A percentile compares a stretch with the other conserved stretches of the same genome.
Evolutionary conservation across 2,888 invertebrate genomes (phyloP).

Genomic region (Copidosoma aretas): DNA sequence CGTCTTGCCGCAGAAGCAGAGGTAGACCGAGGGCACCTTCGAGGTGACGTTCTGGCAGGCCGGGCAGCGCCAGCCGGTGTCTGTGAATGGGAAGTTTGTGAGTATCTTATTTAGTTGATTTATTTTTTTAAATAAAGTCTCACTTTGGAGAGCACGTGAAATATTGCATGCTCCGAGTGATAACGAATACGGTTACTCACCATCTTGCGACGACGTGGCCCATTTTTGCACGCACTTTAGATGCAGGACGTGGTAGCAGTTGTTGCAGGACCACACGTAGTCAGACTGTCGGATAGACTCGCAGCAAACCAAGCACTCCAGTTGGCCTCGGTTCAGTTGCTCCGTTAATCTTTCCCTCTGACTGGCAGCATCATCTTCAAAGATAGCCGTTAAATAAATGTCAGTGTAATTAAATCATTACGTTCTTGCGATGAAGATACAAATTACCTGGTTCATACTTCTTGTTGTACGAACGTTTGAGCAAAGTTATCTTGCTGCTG

Average conservation of each 20-base stretch:
- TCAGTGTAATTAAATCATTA: neutral
- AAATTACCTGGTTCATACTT: slow-evolving; percentile 49
- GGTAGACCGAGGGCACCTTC: slow-evolving; percentile 79
- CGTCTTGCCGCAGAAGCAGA: slow-evolving; percentile 88
- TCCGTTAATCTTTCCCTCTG: slow-evolving; percentile 85
- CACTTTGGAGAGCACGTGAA: neutral
- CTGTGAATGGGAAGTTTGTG: slow-evolving; percentile 54
- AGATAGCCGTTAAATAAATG: too few species aligned
- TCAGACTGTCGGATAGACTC: slow-evolving; percentile 82
- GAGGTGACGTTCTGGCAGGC: slow-evolving; percentile 87
- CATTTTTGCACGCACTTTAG: slow-evolving; percentile 89
- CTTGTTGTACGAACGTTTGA: slow-evolving; percentile 46
- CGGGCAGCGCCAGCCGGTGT: slow-evolving; percentile 93
- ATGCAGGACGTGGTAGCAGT: slow-evolving; percentile 93
- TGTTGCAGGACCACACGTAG: slow-evolving; percentile 88
- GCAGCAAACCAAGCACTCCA: slow-evolving; percentile 96
- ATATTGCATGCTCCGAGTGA: neutral
- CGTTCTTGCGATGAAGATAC: neutral
- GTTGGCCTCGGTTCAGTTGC: slow-evolving; percentile 78
- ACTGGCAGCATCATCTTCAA: slow-evolving; percentile 64
- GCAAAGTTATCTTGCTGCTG: slow-evolving; percentile 59
- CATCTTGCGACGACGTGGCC: slow-evolving; percentile 82
- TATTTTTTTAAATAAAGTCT: slow-evolving; percentile 20
- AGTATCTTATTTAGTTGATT: neutral
- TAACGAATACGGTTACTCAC: slow-evolving; percentile 55